Base-by-base conservation (phyloP, 2,113 vertebrate genomes). In the Ammodytes marinus region DNA sequence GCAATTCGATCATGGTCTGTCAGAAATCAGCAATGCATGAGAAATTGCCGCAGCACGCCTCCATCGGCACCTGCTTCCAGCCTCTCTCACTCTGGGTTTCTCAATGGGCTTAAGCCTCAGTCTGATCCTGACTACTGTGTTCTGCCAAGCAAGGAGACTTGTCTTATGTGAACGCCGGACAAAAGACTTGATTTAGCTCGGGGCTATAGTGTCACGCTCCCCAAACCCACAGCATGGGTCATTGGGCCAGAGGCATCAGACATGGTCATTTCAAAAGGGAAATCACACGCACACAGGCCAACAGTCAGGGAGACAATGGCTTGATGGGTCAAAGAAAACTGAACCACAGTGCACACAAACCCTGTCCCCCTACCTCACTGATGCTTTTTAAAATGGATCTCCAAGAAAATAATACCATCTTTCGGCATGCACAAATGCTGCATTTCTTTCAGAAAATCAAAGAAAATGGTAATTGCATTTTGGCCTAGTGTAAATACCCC, bases 221-320 rank as follows among this genome's bases (percentile, higher is more conserved):
- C 75, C 65, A 81, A 83, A 89, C 89, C 91, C 74, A 90, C 83
- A 83, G 75, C 89, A 93, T 27, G 91, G 93, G 82, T 91, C 92
- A 92, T 2, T 92, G 89, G 86, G 57, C 77, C 52, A 46, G 86
- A 91, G 84, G 84, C 83, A 85, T 91, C 90, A 89, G 90, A 87
- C 86, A 74, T 40, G 71, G 82, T 86, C 3, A 46, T 84, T 88
- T 91, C 85, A 91, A 88, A 90, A 82, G 75, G 84, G 70, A 68
- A 74, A 87, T 83, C 73, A 79, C 75, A 79, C 81, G 66, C 77
- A 83, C 82, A 77, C 73, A 54, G 68, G 49, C 81, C 54, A 47
- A 43, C 64, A 68, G 81, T 61, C 69, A 67, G 65, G 37, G 49
- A 74, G 59, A 88, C 81, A 82, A 85, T 73, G 54, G 82, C 54